These are phyloP conservation scores for Diadophis punctatus DNA, from an alignment of 2,113 vertebrate species.

Conservation along the genomic window DNA sequence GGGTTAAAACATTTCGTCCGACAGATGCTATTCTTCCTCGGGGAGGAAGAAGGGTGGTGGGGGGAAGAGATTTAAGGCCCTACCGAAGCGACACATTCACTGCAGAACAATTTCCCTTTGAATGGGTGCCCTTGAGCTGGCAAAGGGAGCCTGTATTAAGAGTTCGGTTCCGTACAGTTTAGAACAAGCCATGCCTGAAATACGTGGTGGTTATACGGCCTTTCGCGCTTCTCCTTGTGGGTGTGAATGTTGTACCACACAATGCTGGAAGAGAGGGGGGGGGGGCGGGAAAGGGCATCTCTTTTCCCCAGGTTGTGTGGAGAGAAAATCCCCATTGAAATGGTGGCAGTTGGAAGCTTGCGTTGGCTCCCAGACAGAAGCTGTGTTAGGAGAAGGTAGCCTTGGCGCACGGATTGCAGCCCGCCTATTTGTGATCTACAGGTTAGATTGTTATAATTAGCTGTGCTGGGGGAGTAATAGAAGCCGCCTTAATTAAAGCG, in stretches of 20 bases:
- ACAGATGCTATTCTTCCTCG: conserved; percentile 41
- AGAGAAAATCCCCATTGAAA: background rate
- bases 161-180: conserved; percentile 51
- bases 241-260: conserved; percentile 47
- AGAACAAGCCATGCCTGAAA: conserved; percentile 15
- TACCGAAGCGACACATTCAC: conserved; percentile 48
- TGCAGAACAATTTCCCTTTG: conserved; percentile 56
- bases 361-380: background rate
- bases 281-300: background rate
- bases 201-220: conserved; percentile 49
- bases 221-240: conserved; percentile 38
- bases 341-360: background rate
- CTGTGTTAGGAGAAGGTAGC: background rate
- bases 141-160: conserved; percentile 16
- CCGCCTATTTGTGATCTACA: background rate
- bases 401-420: background rate
- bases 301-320: background rate
- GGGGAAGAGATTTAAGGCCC: conserved; percentile 24
- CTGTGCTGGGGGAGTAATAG: background rate
- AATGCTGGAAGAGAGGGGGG: conserved; percentile 45
- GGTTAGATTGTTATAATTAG: background rate
- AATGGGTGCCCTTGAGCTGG: conserved; percentile 65
- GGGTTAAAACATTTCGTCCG: conserved; percentile 58
- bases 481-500: background rate
- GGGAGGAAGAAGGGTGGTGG: background rate